Evolutionary conservation across 2,113 vertebrate species (phyloP), one percentile per base, ranked within the genome.

Genomic region (Benitochromis conjunctus): DNA sequence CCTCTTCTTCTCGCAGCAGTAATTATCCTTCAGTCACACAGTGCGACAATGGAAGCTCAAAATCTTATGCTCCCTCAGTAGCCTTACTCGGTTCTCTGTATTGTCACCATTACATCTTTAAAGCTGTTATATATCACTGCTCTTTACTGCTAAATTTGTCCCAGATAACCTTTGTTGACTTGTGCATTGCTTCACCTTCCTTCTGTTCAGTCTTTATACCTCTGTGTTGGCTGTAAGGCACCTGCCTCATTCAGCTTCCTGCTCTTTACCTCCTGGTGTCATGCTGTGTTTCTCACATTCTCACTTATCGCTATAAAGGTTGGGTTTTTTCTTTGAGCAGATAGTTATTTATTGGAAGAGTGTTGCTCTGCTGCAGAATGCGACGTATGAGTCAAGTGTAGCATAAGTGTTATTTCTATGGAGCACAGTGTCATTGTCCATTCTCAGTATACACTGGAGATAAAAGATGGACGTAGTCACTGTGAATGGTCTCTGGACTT

Each of bases 131-230:
- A 80, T 41, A 16, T 74, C 36, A 3, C 83, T 58, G 46, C 46
- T 76, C 54, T 26, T 48, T 78, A 29, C 88, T 21, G 41, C 24
- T 1, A 80, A 41, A 79, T 77, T 80, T 48, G 46, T 80, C 85
- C 56, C 41, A 6, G 36, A 38, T 83, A 84, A 86, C 86, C 80
- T 71, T 36, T 83, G 55, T 29, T 55, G 79, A 89, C 88, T 87
- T 79, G 48, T 88, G 66, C 66, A 66, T 56, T 79, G 88, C 71
- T 80, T 89, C 64, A 43, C 56, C 60, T 90, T 84, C 60, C 62
- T 82, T 87, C 60, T 66, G 29, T 34, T 29, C 29, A 76, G 38
- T 74, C 36, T 82, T 60, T 82, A 48, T 41, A 78, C 62, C 79
- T 71, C 53, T 13, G 10, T 38, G 51, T 26, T 62, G 48, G 38